Base-by-base conservation (phyloP, 2,113 vertebrate species). In the mouse (Mus musculus) region DNA sequence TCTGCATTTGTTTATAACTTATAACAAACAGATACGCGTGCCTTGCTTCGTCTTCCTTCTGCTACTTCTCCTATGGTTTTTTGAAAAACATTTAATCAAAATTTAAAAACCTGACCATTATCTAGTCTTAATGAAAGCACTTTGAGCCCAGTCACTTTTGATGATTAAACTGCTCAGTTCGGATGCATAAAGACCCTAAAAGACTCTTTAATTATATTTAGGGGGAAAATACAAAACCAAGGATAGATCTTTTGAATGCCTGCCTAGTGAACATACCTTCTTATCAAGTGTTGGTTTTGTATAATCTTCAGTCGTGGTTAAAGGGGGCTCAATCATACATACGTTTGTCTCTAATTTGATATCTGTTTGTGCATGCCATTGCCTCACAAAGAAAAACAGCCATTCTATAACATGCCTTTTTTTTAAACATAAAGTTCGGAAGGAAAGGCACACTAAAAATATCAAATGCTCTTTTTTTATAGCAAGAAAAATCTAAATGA, bases 201-300 rank as follows among this genome's bases (percentile, higher is more conserved):
- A 77, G 36, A 71, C 42, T 76, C 26, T 84, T 78, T 72, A 91
- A 81, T 86, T 89, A 42, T 95, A 69, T 59, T 33, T 73, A 0
- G 20, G 91, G 56, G 16, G 86, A n/a, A 56, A 56, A 9, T 33
- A 85, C 69, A 87, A 49, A 69, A n/a, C n/a, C 39, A 81, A 90
- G 22, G 80, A 28, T 85, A 88, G 56, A 65, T 80, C 12, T 88
- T 56, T 91, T 65, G 54, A 19, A 56, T 73, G 24, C 49, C 93
- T 67, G 24, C 67, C 94, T 92, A 36, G 89, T 67, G 84, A 93
- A 49, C 14, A 85, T 54, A 13, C 36, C 92, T 91, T 82, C 52
- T 52, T 88, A 46, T 56, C 36, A 76, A 49, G 81, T 93, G 24
- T 72, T 89, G 96, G 33, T 80, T 97, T 97, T 96, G 59, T 30